A percentile compares a stretch with the other conserved stretches of the same genome.
phyloP scores from a whole-genome alignment of 2,113 vertebrate genomes.

The Heterochromis multidens region DNA sequence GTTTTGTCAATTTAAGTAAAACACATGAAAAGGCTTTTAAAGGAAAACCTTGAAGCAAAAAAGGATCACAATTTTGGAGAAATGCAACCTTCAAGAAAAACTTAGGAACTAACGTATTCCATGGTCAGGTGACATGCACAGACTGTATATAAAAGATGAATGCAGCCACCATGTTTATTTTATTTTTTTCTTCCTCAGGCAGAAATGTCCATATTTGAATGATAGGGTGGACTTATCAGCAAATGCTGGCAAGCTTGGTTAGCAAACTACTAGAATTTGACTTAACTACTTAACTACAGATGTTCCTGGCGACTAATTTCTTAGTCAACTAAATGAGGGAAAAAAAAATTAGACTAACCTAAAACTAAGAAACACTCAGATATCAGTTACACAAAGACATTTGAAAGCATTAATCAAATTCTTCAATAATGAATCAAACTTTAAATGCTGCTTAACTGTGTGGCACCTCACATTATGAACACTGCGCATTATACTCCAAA shows the following conservation, averaged over 20 bases:
- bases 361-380: neutral
- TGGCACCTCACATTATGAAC: no score
- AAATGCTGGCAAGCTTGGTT: neutral
- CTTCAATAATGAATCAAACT: no score
- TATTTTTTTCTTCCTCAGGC: neutral
- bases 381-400: no score
- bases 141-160: neutral
- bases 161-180: neutral
- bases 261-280: no score
- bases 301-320: neutral
- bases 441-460: no score
- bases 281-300: no score
- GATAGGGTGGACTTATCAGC: neutral
- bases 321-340: neutral
- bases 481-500: no score
- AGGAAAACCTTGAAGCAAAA: neutral
- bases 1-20: neutral
- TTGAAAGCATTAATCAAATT: no score
- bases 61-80: neutral
- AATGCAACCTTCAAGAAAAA: neutral
- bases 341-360: no score
- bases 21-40: neutral
- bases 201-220: neutral
- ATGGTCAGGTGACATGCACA: neutral
- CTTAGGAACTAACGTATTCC: neutral